Base-by-base conservation (phyloP, 1,140 invertebrate genomes). In the Stegodyphus mimosarum region DNA sequence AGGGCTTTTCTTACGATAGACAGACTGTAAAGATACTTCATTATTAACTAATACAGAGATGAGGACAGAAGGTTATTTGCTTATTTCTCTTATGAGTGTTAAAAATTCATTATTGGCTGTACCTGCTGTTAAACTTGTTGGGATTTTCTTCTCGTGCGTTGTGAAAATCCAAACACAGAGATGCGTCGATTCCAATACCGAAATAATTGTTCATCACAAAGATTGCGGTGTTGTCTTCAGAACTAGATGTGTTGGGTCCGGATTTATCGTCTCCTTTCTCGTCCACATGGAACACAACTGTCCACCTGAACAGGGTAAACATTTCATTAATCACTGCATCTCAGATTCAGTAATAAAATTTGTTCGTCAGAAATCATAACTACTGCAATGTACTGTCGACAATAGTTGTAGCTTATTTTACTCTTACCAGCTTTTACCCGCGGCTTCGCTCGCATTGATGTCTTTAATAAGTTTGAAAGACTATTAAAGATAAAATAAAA, bases 121-220 rank as follows among this genome's bases (percentile, higher is more conserved):
- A 93, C 92, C 93, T 91, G 92, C 97, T 98, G 90, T 98, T 99
- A 90, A 99, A 99, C 91, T 99, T 99, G 90, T 98, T 96, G 76
- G 98, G 98, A 92, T 99, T 99, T 90, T 99, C 98, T 84, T 94
- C 92, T 72, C 93, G 88, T 64, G 98, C 98, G 91, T 98, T 99
- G 91, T 99, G 98, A 91, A 99, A 99, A 91, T 99, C 98, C 83
- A 99, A 92, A 89, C 98, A 98, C 48, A 99, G 94, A 91, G 99
- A 99, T n/a, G 98, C 98, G 92, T 99, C 98, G 86, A 99, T 95
- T 52, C 99, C 99, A 90, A 99, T 99, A 7, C 99, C 99, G 92
- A 99, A 99, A 91, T 99, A 99, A 92, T 99, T 99, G 92, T 99
- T 99, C 98, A 99, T 99, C 50, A 99, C 98, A 89, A 97, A 97